Conservation (phyloP, 2,797 vertebrate species). For the Champsocephalus gunnari region DNA sequence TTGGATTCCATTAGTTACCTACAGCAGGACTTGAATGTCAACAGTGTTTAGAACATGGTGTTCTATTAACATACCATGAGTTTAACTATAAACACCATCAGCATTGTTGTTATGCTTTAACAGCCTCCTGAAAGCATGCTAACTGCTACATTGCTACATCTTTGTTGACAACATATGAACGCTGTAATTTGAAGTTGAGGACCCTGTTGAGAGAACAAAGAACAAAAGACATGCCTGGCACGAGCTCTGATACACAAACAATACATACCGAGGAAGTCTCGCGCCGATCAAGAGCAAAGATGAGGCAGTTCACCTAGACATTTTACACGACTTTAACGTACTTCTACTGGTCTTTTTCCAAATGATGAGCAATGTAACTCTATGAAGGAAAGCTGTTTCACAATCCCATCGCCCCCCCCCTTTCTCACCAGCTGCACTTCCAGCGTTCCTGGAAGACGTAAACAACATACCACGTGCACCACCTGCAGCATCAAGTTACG, state of each 20-base stretch:
- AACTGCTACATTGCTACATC: conserved; percentile 1
- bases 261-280: conserved; percentile 61
- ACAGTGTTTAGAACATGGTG: background rate
- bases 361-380: conserved; percentile 73
- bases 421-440: conserved; percentile 17
- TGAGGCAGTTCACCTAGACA: conserved; percentile 41
- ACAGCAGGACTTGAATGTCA: background rate
- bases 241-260: conserved; percentile 15
- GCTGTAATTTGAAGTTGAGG: conserved; percentile 24
- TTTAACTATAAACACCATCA: background rate
- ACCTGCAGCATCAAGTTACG: conserved; percentile 70
- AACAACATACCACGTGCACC: conserved; percentile 84
- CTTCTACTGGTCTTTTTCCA: conserved; percentile 64
- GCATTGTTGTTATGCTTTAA: background rate
- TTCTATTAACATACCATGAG: background rate
- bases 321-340: conserved; percentile 23
- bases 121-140: background rate
- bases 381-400: conserved; percentile 73
- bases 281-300: conserved; percentile 13
- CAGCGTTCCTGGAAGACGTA: conserved; percentile 78
- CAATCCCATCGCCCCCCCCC: conserved; percentile 47
- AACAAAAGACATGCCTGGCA: background rate
- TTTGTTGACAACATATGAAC: conserved; percentile 43
- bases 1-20: background rate
- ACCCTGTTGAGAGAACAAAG: conserved; percentile 58